These are phyloP conservation scores for Elgonia sp. DNA, from an alignment of 2,888 invertebrate genomes.

Conservation along the genomic window DNA sequence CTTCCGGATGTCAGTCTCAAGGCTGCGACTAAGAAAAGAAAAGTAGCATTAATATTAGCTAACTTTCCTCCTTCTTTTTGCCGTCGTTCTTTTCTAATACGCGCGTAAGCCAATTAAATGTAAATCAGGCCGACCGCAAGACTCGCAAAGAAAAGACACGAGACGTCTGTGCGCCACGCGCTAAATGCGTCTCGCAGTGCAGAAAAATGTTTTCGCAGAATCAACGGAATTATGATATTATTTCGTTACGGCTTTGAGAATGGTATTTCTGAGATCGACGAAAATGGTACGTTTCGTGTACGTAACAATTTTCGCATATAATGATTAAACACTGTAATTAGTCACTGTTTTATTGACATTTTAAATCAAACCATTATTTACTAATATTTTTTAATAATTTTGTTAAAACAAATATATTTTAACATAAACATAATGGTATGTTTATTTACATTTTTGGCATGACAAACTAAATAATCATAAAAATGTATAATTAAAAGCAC, in stretches of 20 bases:
- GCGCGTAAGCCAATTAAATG: conserved; percentile 74
- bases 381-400: no score
- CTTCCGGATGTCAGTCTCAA: conserved; percentile 84
- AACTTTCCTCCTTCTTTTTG: conserved; percentile 68
- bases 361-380: no score
- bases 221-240: conserved; percentile 58
- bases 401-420: no score
- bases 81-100: conserved; percentile 60
- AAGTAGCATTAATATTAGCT: conserved; percentile 61
- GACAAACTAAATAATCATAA: no score
- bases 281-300: not conserved
- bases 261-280: conserved; percentile 10
- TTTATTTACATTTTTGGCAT: no score
- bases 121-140: conserved; percentile 72
- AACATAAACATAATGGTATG: no score
- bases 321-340: not conserved
- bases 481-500: no score
- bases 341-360: no score
- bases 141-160: conserved; percentile 65
- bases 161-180: conserved; percentile 62
- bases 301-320: not conserved
- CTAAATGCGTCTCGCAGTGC: conserved; percentile 66
- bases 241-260: conserved; percentile 36
- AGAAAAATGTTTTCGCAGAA: conserved; percentile 70
- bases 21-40: conserved; percentile 77